A percentile compares a stretch with the other conserved stretches of the same genome.
phyloP scores from a whole-genome alignment of 2,888 invertebrate genomes.

The Conistra vaccinii region DNA sequence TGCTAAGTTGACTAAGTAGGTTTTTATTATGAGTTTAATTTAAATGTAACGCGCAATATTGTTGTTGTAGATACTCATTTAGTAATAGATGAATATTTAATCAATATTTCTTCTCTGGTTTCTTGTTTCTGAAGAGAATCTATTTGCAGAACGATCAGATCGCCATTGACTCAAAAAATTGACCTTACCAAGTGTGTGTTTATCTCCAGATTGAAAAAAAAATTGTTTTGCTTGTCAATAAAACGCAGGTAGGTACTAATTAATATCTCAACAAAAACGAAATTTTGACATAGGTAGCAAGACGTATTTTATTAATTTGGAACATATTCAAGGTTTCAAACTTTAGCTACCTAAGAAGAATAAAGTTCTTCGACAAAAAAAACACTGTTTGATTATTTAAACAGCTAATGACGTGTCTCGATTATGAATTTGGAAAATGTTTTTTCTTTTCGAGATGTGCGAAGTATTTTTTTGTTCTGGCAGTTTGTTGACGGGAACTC shows the following conservation, averaged over 20 bases:
- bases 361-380: not conserved
- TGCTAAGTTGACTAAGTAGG: conserved; percentile 20
- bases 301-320: conserved; percentile 18
- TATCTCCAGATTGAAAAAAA: not conserved
- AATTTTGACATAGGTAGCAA: not conserved
- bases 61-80: not conserved
- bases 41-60: not conserved
- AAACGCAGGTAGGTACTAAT: conserved; percentile 14
- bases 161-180: not conserved
- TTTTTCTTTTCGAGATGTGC: not conserved
- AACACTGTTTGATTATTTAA: not conserved
- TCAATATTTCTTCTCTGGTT: not conserved
- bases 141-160: not conserved
- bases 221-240: not conserved
- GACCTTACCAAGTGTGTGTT: not conserved
- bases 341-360: no score
- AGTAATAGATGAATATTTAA: not conserved
- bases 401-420: not conserved
- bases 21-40: conserved; percentile 23
- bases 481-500: not conserved
- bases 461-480: not conserved
- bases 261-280: conserved; percentile 1
- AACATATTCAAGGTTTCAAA: conserved; percentile 26
- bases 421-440: not conserved
- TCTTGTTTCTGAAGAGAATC: not conserved